Base-by-base conservation (phyloP, 2,888 invertebrate species). In the Tribolium freemani region DNA sequence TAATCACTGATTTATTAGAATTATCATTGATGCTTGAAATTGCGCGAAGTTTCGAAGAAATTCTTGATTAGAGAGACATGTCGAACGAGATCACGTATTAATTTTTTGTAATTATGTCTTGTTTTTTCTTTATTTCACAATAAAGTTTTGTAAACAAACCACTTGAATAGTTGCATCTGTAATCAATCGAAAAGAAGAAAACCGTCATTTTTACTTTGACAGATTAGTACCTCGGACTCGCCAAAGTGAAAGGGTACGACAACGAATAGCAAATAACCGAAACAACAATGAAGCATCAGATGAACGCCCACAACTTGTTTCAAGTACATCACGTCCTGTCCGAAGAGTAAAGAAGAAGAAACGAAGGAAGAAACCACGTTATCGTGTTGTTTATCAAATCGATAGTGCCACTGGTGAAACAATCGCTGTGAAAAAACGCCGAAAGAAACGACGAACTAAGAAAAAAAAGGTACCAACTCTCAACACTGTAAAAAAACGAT, bases 191-290 rank as follows among this genome's bases (percentile, higher is more conserved):
- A 38, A 38, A 38, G 38, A 38, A n/a, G 38, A 38, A 38, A 38
- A 38, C 38, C 38, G 38, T 38, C 38, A 38, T 48, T 48, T 81
- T 77, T 77, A 69, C 71, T 77, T n/a, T 76, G 54, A 79, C 81
- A 85, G 87, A 81, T 81, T 85, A 76, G 75, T 92, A 71, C 89
- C 92, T 30, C 88, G 93, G 26, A 93, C 93, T 0, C 87, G 90
- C 9, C 92, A 92, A 77, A 90, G 89, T 77, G 93, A 93, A 84
- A 88, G 92, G 16, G 91, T 94, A 21, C 87, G 92, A 16, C 89
- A 90, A 2, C 89, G 89, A 54, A 91, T 93, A 53, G 87, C 89
- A 61, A 88, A 88, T 9, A 87, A 84, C 73, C 86, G 88, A 78
- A 73, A 13, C 58, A 38, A 73, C 53, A 44, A 48, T 16, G 21